Conservation (phyloP, 2,797 vertebrate genomes). For the Stomatorhinus walkeri region DNA sequence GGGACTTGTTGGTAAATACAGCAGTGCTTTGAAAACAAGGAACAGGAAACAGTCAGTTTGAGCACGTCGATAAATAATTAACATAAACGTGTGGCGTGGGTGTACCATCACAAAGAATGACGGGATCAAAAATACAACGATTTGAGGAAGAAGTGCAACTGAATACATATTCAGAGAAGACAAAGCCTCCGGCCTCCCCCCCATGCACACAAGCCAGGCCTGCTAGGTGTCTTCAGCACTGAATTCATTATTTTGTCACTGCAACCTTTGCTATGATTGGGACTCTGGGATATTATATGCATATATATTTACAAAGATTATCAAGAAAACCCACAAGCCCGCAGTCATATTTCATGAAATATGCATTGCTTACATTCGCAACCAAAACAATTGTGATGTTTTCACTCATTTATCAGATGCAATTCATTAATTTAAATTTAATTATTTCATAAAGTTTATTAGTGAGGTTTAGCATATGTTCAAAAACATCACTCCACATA, state of each 20-base stretch:
- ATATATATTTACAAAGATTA: not conserved
- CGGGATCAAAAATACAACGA: not conserved
- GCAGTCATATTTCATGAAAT: not conserved
- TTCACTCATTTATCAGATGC: not conserved
- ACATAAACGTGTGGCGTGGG: slow-evolving; percentile 42
- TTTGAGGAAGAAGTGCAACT: not conserved
- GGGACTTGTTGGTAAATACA: not conserved
- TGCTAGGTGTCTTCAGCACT: not conserved
- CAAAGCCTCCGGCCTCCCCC: not conserved
- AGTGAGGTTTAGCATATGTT: not conserved
- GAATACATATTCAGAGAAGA: not conserved
- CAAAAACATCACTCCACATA: not conserved
- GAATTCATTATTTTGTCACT: not conserved
- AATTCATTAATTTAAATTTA: not conserved
- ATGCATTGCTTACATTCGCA: not conserved
- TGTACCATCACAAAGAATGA: slow-evolving; percentile 32
- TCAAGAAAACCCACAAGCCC: not conserved
- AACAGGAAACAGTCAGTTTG: slow-evolving; percentile 42
- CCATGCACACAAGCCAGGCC: not conserved
- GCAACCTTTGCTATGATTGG: not conserved
- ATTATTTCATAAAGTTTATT: not conserved
- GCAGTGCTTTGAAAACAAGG: not conserved
- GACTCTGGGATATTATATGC: not conserved
- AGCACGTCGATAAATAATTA: slow-evolving; percentile 52
- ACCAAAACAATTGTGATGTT: not conserved